Conservation (phyloP, 2,797 vertebrate genomes). For the Myotis myotis region DNA sequence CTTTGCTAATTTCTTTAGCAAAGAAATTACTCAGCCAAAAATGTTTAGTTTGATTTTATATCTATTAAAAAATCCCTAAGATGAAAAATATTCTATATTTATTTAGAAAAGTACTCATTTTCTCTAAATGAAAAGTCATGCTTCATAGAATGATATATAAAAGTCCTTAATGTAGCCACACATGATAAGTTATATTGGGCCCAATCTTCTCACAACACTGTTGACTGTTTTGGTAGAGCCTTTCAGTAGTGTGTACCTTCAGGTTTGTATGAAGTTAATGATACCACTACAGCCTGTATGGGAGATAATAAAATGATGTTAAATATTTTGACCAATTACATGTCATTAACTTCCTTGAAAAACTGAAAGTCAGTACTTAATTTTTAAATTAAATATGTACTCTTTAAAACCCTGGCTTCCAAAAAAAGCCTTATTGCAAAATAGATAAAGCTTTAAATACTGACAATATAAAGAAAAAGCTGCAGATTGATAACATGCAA, state of each 20-base stretch:
- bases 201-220: fast-evolving
- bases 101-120: neutral
- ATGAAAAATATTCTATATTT: neutral
- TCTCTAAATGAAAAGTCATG: neutral
- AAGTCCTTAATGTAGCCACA: neutral
- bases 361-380: neutral
- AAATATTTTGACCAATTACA: neutral
- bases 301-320: neutral
- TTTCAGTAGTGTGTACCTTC: neutral
- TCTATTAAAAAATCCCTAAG: fast-evolving
- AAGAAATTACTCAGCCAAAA: neutral
- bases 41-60: neutral
- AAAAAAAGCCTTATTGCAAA: neutral
- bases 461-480: too few relatives aligned
- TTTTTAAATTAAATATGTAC: neutral
- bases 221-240: neutral
- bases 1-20: neutral
- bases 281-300: neutral
- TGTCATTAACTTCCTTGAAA: neutral
- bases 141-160: fast-evolving
- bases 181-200: neutral
- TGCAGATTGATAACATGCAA: neutral
- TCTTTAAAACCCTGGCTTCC: neutral
- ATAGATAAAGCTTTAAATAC: neutral
- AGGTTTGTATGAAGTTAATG: neutral